Conservation (phyloP, 2,888 invertebrate genomes). For the Drosophila emarginata region DNA sequence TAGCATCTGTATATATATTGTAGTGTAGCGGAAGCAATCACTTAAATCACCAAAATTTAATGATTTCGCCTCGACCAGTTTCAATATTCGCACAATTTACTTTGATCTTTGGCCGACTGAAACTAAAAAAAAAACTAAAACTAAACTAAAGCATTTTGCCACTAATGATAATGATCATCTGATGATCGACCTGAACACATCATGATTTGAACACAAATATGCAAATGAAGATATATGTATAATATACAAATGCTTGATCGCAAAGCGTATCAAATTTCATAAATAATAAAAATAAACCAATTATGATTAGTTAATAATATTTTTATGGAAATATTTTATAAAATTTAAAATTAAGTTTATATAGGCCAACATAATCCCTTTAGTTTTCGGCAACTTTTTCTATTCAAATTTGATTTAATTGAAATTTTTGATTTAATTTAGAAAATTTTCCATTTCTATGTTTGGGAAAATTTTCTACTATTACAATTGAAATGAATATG, state of each 20-base stretch:
- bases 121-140: constrained; percentile 17
- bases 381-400: no score
- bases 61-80: constrained; percentile 39
- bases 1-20: constrained; percentile 18
- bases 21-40: constrained; percentile 41
- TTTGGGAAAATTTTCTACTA: no score
- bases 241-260: neutral
- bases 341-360: no score
- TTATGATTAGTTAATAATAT: no score
- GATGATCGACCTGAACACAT: neutral
- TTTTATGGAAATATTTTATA: no score
- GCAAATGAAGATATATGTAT: constrained; percentile 6
- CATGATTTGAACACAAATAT: neutral
- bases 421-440: no score
- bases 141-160: constrained; percentile 29
- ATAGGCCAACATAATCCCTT: no score
- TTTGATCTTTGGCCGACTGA: constrained; percentile 6
- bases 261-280: no score
- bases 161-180: constrained; percentile 43
- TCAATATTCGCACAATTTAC: constrained; percentile 32
- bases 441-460: no score
- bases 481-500: no score
- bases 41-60: constrained; percentile 38
- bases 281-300: no score
- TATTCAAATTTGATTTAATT: no score